Base-by-base conservation (phyloP, 2,888 invertebrate species). In the Pemphredon lugubris region DNA sequence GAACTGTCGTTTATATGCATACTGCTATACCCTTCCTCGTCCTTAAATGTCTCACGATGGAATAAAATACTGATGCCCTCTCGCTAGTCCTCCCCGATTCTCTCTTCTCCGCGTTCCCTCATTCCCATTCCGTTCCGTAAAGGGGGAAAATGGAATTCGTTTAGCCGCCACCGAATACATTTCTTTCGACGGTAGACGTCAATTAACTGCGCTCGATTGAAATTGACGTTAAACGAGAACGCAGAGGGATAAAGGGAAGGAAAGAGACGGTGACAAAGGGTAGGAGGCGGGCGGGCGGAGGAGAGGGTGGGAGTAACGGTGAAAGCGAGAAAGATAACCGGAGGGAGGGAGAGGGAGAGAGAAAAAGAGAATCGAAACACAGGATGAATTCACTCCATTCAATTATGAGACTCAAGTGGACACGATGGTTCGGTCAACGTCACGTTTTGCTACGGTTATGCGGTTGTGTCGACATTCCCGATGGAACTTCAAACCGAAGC, bases 161-260 rank as follows among this genome's bases (percentile, higher is more conserved):
- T 78, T 74, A 79, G 53, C 59, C 71, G 68, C 60, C 75, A 71
- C 69, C 71, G 72, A 79, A 79, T 79, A 79, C 77, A 79, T 79
- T 79, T 79, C 79, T 79, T 79, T 77, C 69, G 69, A 67, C 76
- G 74, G 71, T 72, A 69, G 71, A 79, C 68, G 79, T 79, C 77
- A 79, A 79, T 79, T 79, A 79, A 79, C 76, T 51, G 69, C 48
- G 65, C 66, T 54, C 74, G 71, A 79, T 78, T 77, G 74, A 69
- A 79, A 77, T 72, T 76, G 79, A 79, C 79, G 74, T 72, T 69
- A 74, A 78, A 76, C 60, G 69, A 48, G 67, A 61, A 58, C 61
- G 64, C 54, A 44, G 50, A 63, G 67, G 58, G 64, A 55, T 39
- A 51, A 54, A 66, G 44, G 66, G 61, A 53, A 40, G 55, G 63